Conservation (phyloP, 2,888 invertebrate genomes). For the Folsomia manolachei region DNA sequence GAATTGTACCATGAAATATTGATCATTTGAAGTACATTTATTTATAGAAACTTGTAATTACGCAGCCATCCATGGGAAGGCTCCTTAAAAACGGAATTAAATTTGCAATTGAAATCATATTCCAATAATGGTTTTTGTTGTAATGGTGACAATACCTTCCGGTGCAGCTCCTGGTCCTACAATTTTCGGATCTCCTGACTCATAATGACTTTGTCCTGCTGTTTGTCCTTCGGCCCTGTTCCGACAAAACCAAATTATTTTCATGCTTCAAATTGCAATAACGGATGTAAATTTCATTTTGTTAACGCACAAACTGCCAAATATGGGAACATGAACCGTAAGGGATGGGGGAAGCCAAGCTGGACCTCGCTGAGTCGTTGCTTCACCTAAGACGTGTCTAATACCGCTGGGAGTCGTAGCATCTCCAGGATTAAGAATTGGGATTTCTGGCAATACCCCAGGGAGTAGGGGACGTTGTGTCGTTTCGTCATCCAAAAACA, state of each 20-base stretch:
- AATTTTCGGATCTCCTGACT: conserved; percentile 34
- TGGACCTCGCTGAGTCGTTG: conserved; percentile 21
- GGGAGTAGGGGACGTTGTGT: conserved; percentile 37
- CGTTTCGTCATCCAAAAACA: conserved; percentile 34
- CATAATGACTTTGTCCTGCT: conserved; percentile 26
- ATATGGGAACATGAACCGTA: not conserved
- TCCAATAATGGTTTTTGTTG: too few relatives aligned
- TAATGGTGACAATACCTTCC: too few relatives aligned
- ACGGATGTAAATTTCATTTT: not conserved
- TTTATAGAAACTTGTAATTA: conserved; percentile 39
- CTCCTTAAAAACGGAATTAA: conserved; percentile 16
- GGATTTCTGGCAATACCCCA: conserved; percentile 39
- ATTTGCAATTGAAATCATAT: not conserved
- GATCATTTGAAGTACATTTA: not conserved
- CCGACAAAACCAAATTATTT: not conserved
- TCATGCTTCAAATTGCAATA: not conserved
- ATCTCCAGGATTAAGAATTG: conserved; percentile 22
- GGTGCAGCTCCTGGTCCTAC: conserved; percentile 48
- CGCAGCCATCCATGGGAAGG: conserved; percentile 51
- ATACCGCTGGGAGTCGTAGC: conserved; percentile 5
- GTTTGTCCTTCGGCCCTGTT: conserved; percentile 33
- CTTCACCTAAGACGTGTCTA: conserved; percentile 20
- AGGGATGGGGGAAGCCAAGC: conserved; percentile 14
- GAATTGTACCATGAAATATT: not conserved
- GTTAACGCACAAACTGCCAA: conserved; percentile 13